phyloP scores from a whole-genome alignment of 2,113 vertebrate genomes.

The Thamnaconus septentrionalis region DNA sequence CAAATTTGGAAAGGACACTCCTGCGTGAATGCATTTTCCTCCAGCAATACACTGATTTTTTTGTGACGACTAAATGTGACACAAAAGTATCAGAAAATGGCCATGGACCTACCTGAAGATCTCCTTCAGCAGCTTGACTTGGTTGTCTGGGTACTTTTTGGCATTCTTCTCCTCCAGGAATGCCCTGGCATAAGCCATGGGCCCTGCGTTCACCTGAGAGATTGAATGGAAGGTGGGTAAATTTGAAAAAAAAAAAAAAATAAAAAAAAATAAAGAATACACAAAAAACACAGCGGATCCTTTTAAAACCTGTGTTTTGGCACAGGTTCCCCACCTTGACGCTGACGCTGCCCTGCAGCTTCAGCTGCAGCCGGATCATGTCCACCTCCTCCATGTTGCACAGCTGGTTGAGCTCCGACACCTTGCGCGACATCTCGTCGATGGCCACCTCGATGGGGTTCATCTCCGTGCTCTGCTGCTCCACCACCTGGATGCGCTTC shows the following conservation, averaged over 20 bases:
- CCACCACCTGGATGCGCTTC: slow-evolving; percentile 94
- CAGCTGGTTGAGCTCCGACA: slow-evolving; percentile 94
- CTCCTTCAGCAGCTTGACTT: slow-evolving; percentile 95
- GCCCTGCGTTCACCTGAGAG: slow-evolving; percentile 91
- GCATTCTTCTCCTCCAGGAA: slow-evolving; percentile 97
- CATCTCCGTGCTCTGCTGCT: slow-evolving; percentile 93
- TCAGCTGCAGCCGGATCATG: slow-evolving; percentile 98
- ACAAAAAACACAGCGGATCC: neutral
- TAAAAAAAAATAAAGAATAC: too few species aligned
- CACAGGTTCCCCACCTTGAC: slow-evolving; percentile 68
- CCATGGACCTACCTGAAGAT: slow-evolving; percentile 88
- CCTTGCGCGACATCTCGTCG: slow-evolving; percentile 98
- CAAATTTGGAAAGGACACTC: too few species aligned
- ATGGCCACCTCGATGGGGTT: slow-evolving; percentile 98
- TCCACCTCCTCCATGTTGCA: slow-evolving; percentile 94
- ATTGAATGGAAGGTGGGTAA: too few species aligned
- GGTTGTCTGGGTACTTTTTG: slow-evolving; percentile 97
- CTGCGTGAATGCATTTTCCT: too few species aligned
- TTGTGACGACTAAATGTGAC: too few species aligned
- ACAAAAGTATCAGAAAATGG: neutral
- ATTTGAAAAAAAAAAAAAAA: too few species aligned
- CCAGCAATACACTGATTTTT: too few species aligned
- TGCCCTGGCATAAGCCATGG: slow-evolving; percentile 96
- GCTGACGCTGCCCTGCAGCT: slow-evolving; percentile 96
- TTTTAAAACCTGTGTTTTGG: neutral